Conservation (phyloP, 2,888 invertebrate species). For the Ormyrus pomaceus region DNA sequence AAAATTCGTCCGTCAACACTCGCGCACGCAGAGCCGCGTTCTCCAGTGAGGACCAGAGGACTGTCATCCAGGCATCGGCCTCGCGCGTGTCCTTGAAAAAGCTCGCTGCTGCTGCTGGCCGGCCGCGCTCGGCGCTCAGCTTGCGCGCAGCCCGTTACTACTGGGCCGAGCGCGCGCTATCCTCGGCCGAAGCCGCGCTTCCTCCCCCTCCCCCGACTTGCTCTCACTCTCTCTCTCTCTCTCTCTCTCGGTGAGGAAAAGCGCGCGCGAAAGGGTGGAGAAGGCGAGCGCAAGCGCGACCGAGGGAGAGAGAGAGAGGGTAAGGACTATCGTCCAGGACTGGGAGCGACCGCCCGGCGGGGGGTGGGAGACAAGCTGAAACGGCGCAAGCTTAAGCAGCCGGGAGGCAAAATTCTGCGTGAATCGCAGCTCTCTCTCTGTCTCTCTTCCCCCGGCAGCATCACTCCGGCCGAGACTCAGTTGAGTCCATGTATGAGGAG, state of each 20-base stretch:
- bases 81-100: background rate
- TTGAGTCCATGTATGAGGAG: background rate
- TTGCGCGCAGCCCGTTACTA: slow-evolving; percentile 5
- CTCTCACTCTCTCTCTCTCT: background rate
- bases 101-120: background rate
- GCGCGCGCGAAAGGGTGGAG: slow-evolving; percentile 9
- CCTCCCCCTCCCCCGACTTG: too few species aligned
- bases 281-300: slow-evolving; percentile 31
- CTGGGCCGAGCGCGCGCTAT: background rate
- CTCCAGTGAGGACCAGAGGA: too few species aligned
- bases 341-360: too few species aligned
- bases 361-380: background rate
- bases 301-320: background rate
- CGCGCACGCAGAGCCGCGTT: too few species aligned
- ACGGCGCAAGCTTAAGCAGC: slow-evolving; percentile 33
- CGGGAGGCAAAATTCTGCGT: background rate
- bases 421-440: background rate
- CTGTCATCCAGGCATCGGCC: background rate
- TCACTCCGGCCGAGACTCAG: background rate
- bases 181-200: background rate
- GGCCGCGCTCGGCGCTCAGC: background rate
- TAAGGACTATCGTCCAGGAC: too few species aligned
- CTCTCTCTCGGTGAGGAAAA: slow-evolving; percentile 1
- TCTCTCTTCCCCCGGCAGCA: background rate
- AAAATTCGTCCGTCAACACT: too few species aligned